Evolutionary conservation across 1,140 invertebrate genomes (phyloP).

Genomic region (Panagrolaimus sp.): DNA sequence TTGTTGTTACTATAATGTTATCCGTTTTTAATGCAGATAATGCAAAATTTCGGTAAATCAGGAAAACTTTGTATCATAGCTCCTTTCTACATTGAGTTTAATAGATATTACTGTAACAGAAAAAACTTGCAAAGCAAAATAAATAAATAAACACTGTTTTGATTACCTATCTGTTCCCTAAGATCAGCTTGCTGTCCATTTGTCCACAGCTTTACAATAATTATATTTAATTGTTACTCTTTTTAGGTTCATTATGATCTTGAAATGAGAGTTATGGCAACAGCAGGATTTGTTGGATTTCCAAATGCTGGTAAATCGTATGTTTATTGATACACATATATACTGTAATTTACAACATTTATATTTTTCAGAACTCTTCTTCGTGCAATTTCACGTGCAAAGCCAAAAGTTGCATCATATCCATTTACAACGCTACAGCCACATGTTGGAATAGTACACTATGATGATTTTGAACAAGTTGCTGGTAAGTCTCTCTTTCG

Average conservation of each 20-base stretch:
- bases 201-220: too few species aligned
- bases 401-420: slow-evolving; percentile 87
- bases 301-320: slow-evolving; percentile 59
- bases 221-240: too few species aligned
- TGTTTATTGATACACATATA: slow-evolving; percentile 21
- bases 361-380: slow-evolving; percentile 89
- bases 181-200: too few species aligned
- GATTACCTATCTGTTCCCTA: too few species aligned
- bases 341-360: slow-evolving; percentile 69
- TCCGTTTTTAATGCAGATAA: too few species aligned
- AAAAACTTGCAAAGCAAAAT: too few species aligned
- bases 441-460: slow-evolving; percentile 83
- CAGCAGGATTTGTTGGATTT: slow-evolving; percentile 72
- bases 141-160: too few species aligned
- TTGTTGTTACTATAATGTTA: too few species aligned
- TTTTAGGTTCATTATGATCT: slow-evolving; percentile 61
- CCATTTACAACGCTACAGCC: slow-evolving; percentile 91
- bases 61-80: too few species aligned
- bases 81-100: too few species aligned
- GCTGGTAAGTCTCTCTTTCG: slow-evolving; percentile 31
- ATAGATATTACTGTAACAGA: too few species aligned
- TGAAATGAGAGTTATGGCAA: slow-evolving; percentile 85
- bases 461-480: slow-evolving; percentile 68
- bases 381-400: slow-evolving; percentile 77
- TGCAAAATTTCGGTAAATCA: too few species aligned